Percentiles rank a stretch among this genome's conserved stretches.
phyloP scores from a whole-genome alignment of 2,797 vertebrate species.

The Synaphobranchus kaupii region DNA sequence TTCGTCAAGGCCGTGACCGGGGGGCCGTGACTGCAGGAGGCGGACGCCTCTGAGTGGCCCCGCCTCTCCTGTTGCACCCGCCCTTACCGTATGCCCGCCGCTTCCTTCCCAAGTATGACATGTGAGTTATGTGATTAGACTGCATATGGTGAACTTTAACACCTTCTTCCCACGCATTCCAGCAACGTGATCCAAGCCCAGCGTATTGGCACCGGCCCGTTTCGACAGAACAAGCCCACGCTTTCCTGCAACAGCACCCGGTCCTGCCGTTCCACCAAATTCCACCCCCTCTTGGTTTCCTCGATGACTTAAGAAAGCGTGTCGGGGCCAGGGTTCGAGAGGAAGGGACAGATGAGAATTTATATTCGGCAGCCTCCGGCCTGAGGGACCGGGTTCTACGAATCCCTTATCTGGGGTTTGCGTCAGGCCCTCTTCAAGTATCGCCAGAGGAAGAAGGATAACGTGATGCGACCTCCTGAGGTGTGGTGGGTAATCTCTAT shows the following conservation, averaged over 20 bases:
- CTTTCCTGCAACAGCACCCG: neutral
- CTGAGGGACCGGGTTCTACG: neutral
- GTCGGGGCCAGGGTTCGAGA: neutral
- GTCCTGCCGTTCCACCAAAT: neutral
- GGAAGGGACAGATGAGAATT: neutral
- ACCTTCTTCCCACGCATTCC: neutral
- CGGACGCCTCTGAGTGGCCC: neutral
- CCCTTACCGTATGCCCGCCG: neutral
- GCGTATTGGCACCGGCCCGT: neutral
- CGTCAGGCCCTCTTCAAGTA: neutral
- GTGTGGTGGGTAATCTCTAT: neutral
- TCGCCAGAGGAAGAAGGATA: constrained; percentile 1
- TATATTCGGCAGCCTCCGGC: neutral
- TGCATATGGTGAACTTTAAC: constrained; percentile 2
- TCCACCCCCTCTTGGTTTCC: neutral
- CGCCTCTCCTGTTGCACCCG: neutral
- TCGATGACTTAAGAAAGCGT: neutral
- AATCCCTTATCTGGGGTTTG: constrained; percentile 3
- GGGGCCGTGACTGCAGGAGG: neutral
- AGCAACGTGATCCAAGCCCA: neutral
- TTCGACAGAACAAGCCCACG: neutral
- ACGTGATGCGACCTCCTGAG: neutral
- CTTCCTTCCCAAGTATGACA: neutral
- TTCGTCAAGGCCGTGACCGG: neutral
- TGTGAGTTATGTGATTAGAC: neutral